Conservation (phyloP, 1,140 invertebrate genomes). For the Halotydeus destructor region DNA sequence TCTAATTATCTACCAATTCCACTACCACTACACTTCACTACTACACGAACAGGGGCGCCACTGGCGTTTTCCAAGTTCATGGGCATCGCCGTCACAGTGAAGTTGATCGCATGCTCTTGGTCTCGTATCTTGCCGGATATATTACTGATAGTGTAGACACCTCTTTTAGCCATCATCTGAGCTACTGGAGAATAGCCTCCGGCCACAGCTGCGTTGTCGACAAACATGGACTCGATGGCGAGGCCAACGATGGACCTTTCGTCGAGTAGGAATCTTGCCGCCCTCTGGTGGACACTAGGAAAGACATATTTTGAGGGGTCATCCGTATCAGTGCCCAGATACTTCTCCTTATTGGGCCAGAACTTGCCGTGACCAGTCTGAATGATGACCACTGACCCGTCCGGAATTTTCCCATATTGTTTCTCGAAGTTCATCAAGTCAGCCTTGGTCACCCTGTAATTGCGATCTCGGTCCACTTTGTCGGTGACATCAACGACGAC, state of each 20-base stretch:
- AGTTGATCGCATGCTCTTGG: conserved; percentile 13
- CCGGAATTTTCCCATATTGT: conserved; percentile 25
- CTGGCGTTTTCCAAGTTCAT: conserved; percentile 18
- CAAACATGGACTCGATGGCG: conserved; percentile 37
- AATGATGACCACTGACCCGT: conserved; percentile 27
- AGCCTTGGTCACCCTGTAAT: conserved; percentile 15
- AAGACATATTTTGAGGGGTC: conserved; percentile 14
- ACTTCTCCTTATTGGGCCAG: conserved; percentile 19
- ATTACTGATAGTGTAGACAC: conserved; percentile 17
- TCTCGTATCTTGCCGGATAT: conserved; percentile 14
- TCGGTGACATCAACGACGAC: conserved; percentile 32
- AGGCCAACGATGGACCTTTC: conserved; percentile 35
- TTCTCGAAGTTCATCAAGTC: conserved; percentile 27
- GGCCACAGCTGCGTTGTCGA: conserved; percentile 31
- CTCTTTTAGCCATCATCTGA: conserved; percentile 4
- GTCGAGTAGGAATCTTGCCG: conserved; percentile 35
- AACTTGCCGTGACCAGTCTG: conserved; percentile 31
- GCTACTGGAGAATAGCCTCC: conserved; percentile 2
- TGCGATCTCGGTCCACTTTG: conserved; percentile 13
- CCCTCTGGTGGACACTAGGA: conserved; percentile 31
- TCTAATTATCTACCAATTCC: too few relatives aligned
- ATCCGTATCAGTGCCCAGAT: conserved; percentile 15
- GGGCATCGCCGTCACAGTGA: conserved; percentile 15
- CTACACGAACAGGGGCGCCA: conserved; percentile 16
- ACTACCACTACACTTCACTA: too few relatives aligned